Evolutionary conservation across 1,140 invertebrate species (phyloP), one percentile per base, ranked within the genome.

Genomic region (Sarcophaga bullata): DNA sequence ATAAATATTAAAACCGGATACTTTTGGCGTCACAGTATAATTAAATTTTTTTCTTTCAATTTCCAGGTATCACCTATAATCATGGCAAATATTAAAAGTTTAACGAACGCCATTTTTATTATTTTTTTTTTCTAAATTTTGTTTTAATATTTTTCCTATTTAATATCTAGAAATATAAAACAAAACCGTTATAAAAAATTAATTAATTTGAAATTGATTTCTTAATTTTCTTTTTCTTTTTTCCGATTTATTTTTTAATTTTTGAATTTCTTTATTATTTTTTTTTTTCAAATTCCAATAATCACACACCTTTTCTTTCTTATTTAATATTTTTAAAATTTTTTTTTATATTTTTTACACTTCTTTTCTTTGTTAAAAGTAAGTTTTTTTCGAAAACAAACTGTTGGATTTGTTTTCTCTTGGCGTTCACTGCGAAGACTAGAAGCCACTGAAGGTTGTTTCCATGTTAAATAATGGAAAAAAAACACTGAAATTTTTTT

Each of bases 31-130:
- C 15, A 3, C 5, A 11, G 2, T 54, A 10, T 11, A 15, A 11
- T 54, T 54, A 11, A 11, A 3, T 54, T 15, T 54, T 3, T 15
- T 54, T 54, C 5, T 10, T 5, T 10, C 5, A 54, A 19, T 72
- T 19, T 3, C 10, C 62, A 54, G 9, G 52, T 7, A 87, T 89
- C 85, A 89, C 88, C 88, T 84, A 88, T 84, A 49, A 84, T 83
- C 84, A 89, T 80, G 46, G 87, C 85, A 84, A 89, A 89, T 86
- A 89, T 86, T 85, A 88, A 88, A 84, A 89, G 85, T 85, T 88
- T 89, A 49, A 88, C 73, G 83, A 85, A 82, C 84, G 86, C 88
- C 88, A 89, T 89, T 83, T 83, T 83, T 17, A 46, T 46, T 81
- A 50, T 19, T 72, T 37, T 2, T 37, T 37, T 37, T 37, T 37